Conservation (phyloP, 2,888 invertebrate species). For the Tenodera sinensis region DNA sequence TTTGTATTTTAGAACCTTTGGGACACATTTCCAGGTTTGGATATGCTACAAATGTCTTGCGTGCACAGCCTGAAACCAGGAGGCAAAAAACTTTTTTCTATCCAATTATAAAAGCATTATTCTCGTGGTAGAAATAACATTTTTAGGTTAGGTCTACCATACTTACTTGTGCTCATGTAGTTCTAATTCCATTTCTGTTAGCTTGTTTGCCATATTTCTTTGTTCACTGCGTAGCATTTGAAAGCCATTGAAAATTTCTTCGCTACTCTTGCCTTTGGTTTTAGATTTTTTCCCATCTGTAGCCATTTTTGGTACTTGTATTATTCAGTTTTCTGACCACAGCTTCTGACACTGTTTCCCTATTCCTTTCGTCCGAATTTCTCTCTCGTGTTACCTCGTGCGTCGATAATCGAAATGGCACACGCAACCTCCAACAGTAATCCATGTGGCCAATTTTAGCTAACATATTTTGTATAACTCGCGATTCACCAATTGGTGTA, state of each 20-base stretch:
- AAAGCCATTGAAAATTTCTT: conserved; percentile 84
- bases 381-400: neutral
- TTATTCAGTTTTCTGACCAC: no score
- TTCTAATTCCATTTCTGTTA: conserved; percentile 91
- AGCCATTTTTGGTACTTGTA: conserved; percentile 32
- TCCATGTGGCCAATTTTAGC: neutral
- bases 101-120: no score
- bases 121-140: no score
- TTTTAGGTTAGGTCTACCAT: neutral
- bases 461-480: neutral
- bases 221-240: conserved; percentile 85
- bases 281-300: conserved; percentile 34
- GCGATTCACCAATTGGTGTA: no score
- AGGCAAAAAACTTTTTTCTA: no score
- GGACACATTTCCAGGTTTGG: no score
- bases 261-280: conserved; percentile 53
- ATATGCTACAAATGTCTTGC: no score
- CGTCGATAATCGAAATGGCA: neutral
- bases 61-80: no score
- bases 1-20: no score
- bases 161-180: conserved; percentile 92
- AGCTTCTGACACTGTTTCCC: no score
- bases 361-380: no score
- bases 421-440: neutral
- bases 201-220: conserved; percentile 77